Conservation (phyloP, 2,888 invertebrate species). For the Dendrolimus pini region DNA sequence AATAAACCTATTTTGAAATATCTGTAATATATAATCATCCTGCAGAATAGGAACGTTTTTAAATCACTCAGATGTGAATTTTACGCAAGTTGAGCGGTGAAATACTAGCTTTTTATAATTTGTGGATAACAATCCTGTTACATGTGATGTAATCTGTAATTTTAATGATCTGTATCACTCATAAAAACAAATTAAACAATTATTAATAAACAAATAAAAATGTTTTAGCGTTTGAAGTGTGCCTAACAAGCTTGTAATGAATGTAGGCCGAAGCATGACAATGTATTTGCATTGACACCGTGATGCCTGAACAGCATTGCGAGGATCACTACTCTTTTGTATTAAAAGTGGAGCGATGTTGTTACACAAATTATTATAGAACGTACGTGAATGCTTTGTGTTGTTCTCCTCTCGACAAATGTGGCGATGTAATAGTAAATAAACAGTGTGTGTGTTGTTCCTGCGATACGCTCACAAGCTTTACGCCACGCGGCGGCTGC, state of each 20-base stretch:
- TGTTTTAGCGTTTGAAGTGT: too few species aligned
- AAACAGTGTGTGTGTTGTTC: constrained; percentile 46
- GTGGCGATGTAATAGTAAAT: constrained; percentile 48
- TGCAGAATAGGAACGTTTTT: too few species aligned
- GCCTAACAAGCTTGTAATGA: constrained; percentile 11
- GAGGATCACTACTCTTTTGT: constrained; percentile 8
- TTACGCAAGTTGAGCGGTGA: too few species aligned
- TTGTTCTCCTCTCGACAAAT: constrained; percentile 44
- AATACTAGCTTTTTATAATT: too few species aligned
- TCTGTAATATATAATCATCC: too few species aligned
- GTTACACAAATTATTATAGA: constrained; percentile 8
- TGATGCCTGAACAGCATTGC: background rate
- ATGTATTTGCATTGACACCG: constrained; percentile 27
- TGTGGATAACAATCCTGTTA: too few species aligned
- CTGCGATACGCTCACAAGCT: constrained; percentile 30
- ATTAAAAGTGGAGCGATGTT: constrained; percentile 2
- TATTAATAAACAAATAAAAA: too few species aligned
- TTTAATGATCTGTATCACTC: too few species aligned
- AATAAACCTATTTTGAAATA: too few species aligned
- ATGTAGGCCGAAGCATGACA: constrained; percentile 35
- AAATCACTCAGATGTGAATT: too few species aligned
- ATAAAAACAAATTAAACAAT: too few species aligned
- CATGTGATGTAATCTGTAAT: too few species aligned
- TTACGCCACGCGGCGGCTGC: constrained; percentile 51
- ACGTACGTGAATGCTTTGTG: constrained; percentile 54